These are phyloP conservation scores for Harpalus rufipes DNA, from an alignment of 2,888 invertebrate species.

Conservation along the genomic window DNA sequence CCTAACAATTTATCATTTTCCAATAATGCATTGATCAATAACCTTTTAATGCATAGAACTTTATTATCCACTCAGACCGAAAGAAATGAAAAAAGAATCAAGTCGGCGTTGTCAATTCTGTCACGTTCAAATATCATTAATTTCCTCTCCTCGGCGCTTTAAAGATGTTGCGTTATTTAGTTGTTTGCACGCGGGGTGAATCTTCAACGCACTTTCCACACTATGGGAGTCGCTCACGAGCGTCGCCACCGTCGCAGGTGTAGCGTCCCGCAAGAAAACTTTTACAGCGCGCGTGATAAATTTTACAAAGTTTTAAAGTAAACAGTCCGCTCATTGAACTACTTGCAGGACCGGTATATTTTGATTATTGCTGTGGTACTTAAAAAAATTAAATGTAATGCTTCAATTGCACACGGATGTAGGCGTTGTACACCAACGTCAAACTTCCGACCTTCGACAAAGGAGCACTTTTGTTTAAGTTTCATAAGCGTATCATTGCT, in stretches of 20 bases:
- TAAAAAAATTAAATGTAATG: too few species aligned
- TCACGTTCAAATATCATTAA: conserved; percentile 48
- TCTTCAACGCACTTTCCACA: background rate
- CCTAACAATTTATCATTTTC: too few species aligned
- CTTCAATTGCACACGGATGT: too few species aligned
- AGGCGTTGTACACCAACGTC: too few species aligned
- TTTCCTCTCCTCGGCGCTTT: background rate
- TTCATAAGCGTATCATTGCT: too few species aligned
- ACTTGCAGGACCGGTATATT: too few species aligned
- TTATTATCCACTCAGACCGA: background rate
- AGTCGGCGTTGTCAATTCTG: background rate
- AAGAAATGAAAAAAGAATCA: background rate
- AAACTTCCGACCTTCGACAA: too few species aligned
- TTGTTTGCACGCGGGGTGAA: conserved; percentile 26
- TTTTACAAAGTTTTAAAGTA: conserved; percentile 54
- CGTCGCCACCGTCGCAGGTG: conserved; percentile 4
- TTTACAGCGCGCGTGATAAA: conserved; percentile 21
- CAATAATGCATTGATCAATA: background rate
- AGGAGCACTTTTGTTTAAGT: too few species aligned
- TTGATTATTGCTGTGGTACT: too few species aligned
- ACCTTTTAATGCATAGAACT: background rate
- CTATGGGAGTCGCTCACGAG: background rate
- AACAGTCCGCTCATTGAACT: conserved; percentile 28
- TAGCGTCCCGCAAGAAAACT: background rate
- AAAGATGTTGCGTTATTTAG: conserved; percentile 33